Conservation (phyloP, 2,797 vertebrate genomes). For the Pipistrellus nathusii region DNA sequence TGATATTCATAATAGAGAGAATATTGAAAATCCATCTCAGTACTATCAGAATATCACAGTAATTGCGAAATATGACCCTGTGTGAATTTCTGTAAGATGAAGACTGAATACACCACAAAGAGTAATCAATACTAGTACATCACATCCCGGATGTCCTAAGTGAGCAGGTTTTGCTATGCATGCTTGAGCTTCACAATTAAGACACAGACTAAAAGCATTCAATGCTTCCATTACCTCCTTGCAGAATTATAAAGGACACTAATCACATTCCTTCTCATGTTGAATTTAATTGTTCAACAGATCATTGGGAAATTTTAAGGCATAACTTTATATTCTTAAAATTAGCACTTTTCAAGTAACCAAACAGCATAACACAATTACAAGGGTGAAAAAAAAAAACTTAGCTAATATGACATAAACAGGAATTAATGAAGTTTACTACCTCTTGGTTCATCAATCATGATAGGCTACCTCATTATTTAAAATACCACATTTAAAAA, state of each 20-base stretch:
- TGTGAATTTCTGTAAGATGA: not conserved
- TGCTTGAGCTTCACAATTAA: constrained; percentile 1
- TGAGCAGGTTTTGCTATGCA: not conserved
- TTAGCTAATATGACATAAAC: constrained; percentile 40
- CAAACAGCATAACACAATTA: constrained; percentile 30
- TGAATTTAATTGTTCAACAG: constrained; percentile 56
- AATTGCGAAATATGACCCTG: not conserved
- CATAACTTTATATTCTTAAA: constrained; percentile 61
- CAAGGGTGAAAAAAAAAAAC: not conserved
- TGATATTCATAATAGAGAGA: constrained; percentile 15
- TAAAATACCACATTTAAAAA: not conserved
- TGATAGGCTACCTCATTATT: not conserved
- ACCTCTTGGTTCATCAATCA: constrained; percentile 23
- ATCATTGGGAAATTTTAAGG: constrained; percentile 54
- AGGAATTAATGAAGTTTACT: constrained; percentile 26
- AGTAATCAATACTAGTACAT: not conserved
- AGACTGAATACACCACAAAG: not conserved
- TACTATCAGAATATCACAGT: not conserved
- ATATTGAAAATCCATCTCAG: not conserved
- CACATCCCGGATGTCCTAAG: not conserved
- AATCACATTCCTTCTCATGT: not conserved
- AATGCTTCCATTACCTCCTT: not conserved
- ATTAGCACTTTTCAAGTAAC: constrained; percentile 58
- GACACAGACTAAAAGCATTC: constrained; percentile 14
- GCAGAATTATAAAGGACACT: constrained; percentile 48